Base-by-base conservation (phyloP, 2,113 vertebrate species). In the Anoura caudifer region DNA sequence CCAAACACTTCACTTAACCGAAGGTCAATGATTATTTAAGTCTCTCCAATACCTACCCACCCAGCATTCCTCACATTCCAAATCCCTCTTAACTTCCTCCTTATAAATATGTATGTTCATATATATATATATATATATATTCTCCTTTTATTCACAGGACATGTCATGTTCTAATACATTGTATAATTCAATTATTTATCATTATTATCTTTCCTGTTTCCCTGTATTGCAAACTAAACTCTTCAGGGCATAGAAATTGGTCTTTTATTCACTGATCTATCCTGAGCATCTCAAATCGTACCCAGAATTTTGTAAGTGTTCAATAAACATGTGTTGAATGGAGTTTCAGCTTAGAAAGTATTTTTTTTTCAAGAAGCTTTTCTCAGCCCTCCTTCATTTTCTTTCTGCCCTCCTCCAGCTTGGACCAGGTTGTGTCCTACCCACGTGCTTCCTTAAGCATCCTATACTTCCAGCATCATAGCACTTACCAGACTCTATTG, bases 341-440 rank as follows among this genome's bases (percentile, higher is more conserved):
- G 31, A 41, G 4, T 38, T 24, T 91, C 24, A 4, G 7, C 19
- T 93, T 88, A 4, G 10, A 69, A 79, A 63, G 12, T 59, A 43
- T 0, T 38, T 94, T 2, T 2, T 77, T 63, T 87, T 56, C 7
- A 80, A 38, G 3, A 85, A 56, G 9, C 17, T 73, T 43, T 90
- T 16, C n/a, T 45, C n/a, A 92, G 52, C 81, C 3, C 26, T 43
- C 13, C 24, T 76, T 67, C n/a, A 54, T 2, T 38, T 56, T 19
- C 59, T 94, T 26, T 83, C 56, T 90, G 1, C 5, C 22, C 3
- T 73, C 41, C 13, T 38, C 4, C 15, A 11, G 47, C 38, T 70
- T 22, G 8, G 26, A 45, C 3, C 17, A 52, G 2, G 0, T 19
- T 19, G 4, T 84, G 24, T 2, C 5, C 33, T 59, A 5, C 9